phyloP scores from a whole-genome alignment of 2,113 vertebrate species.

The Jacana jacana region DNA sequence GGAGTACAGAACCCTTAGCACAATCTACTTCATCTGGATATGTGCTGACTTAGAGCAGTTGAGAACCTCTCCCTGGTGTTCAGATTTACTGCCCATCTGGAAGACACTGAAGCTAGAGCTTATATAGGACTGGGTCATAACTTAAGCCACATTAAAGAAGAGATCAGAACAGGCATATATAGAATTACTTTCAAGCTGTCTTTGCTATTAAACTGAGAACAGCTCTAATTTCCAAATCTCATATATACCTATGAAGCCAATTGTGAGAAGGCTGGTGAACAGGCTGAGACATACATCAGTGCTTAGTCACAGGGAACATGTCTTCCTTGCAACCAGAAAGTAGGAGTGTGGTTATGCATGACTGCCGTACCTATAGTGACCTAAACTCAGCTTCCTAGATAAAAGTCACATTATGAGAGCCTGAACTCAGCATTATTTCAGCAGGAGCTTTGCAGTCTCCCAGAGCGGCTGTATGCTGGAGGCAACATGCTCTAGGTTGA shows the following conservation, averaged over 20 bases:
- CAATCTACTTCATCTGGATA: conserved; percentile 1
- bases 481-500: not conserved
- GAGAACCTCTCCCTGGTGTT: conserved; percentile 5
- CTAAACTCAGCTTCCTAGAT: not conserved
- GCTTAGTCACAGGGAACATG: not conserved
- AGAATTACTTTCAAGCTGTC: conserved; percentile 17
- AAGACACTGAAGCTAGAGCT: conserved; percentile 17
- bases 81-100: conserved; percentile 55
- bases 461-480: not conserved
- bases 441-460: fast-evolving
- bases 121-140: not conserved
- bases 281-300: not conserved
- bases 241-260: not conserved
- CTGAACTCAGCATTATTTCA: not conserved
- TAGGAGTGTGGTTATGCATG: not conserved
- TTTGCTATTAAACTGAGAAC: conserved; percentile 1
- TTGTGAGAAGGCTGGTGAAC: not conserved
- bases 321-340: not conserved
- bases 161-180: not conserved
- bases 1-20: not conserved
- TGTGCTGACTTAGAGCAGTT: conserved; percentile 15
- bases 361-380: not conserved
- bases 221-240: not conserved
- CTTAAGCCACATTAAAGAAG: conserved; percentile 55
- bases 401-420: not conserved